Percentiles rank a stretch among this genome's conserved stretches.
Conservation (phyloP, 2,113 vertebrate species). For the Colinus virginianus region DNA sequence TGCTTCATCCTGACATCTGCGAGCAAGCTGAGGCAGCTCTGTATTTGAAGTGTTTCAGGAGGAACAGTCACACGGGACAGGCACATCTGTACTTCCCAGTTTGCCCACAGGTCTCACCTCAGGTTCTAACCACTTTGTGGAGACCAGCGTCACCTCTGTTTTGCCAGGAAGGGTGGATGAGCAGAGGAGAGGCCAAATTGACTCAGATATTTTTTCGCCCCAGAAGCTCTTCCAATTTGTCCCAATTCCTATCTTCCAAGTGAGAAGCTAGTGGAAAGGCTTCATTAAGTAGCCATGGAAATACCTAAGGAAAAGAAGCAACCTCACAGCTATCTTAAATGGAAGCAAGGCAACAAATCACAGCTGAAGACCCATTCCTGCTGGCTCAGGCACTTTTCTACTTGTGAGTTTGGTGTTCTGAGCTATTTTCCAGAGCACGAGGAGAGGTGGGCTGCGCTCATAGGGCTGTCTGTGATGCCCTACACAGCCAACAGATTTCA, state of each 20-base stretch:
- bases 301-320: neutral
- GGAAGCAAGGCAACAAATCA: neutral
- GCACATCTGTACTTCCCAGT: neutral
- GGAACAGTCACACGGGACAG: neutral
- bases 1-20: conserved; percentile 55
- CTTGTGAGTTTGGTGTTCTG: neutral
- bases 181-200: neutral
- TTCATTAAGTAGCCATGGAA: neutral
- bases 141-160: neutral
- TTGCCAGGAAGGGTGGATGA: neutral
- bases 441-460: neutral
- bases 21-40: conserved; percentile 37
- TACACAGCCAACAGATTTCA: rapidly evolving
- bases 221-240: neutral
- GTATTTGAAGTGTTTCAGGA: neutral
- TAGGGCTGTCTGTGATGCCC: neutral
- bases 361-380: neutral
- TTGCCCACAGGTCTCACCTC: neutral
- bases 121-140: conserved; percentile 1
- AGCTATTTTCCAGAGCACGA: rapidly evolving
- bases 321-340: neutral
- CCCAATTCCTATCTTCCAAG: neutral
- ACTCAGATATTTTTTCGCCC: neutral
- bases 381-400: neutral
- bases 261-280: neutral